Conservation (phyloP, 1,140 invertebrate genomes). For the Drosophila santomea region DNA sequence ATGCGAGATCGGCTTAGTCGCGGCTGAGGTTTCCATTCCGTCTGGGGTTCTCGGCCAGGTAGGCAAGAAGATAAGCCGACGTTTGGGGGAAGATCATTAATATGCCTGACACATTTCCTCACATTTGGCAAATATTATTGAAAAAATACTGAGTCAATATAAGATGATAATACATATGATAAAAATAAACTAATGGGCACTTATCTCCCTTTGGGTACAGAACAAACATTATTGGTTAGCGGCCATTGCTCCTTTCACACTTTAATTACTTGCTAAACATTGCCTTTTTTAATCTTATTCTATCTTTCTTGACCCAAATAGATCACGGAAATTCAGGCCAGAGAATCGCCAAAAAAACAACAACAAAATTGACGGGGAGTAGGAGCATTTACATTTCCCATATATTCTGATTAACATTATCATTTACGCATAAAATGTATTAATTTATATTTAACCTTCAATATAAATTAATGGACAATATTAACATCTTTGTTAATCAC, state of each 20-base stretch:
- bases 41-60: slow-evolving; percentile 9
- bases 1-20: slow-evolving; percentile 28
- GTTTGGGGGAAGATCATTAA: slow-evolving; percentile 50
- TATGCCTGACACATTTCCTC: slow-evolving; percentile 65
- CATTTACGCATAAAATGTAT: too few species aligned
- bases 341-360: too few species aligned
- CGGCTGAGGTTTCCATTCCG: slow-evolving; percentile 3
- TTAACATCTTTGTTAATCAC: too few species aligned
- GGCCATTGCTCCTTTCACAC: slow-evolving; percentile 20
- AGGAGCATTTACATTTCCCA: too few species aligned
- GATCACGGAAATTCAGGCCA: too few species aligned
- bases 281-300: background rate
- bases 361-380: too few species aligned
- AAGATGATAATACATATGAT: slow-evolving; percentile 35
- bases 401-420: too few species aligned
- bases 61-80: slow-evolving; percentile 22
- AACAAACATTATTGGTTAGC: background rate
- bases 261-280: background rate
- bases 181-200: slow-evolving; percentile 8
- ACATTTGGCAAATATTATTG: slow-evolving; percentile 26
- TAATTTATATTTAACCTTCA: too few species aligned
- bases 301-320: background rate
- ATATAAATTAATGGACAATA: too few species aligned
- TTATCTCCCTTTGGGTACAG: background rate
- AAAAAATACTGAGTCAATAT: slow-evolving; percentile 10